phyloP scores from a whole-genome alignment of 2,888 invertebrate genomes.

The Rhyacophila evoluta region DNA sequence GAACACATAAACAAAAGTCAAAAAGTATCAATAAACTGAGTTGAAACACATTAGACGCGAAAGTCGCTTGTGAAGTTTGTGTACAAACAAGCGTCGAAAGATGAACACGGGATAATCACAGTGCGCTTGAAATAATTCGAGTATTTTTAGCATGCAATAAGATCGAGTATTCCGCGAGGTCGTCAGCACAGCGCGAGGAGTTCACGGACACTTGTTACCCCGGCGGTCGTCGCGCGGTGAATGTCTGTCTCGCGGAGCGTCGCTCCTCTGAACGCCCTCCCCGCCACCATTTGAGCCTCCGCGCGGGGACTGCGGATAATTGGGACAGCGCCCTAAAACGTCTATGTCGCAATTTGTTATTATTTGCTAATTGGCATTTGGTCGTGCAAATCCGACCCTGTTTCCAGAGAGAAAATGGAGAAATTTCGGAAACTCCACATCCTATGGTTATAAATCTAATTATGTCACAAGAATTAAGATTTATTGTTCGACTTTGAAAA shows the following conservation, averaged over 20 bases:
- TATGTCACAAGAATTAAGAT: background rate
- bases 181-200: background rate
- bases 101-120: background rate
- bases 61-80: background rate
- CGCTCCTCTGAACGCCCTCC: slow-evolving; percentile 22
- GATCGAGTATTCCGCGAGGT: slow-evolving; percentile 1
- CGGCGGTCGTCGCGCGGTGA: slow-evolving; percentile 39
- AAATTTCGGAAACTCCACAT: background rate
- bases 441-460: background rate
- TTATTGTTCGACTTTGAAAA: background rate
- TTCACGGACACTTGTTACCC: slow-evolving; percentile 28
- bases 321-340: slow-evolving; percentile 39
- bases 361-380: slow-evolving; percentile 20
- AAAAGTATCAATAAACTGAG: background rate
- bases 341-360: slow-evolving; percentile 42
- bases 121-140: slow-evolving; percentile 8
- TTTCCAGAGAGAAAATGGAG: background rate
- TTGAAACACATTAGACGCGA: background rate
- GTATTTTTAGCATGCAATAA: slow-evolving; percentile 18
- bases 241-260: slow-evolving; percentile 29
- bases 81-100: background rate
- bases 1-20: background rate
- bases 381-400: background rate
- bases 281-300: slow-evolving; percentile 23
- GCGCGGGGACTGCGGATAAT: slow-evolving; percentile 46